These are phyloP conservation scores for Eriocheir sinensis DNA, from an alignment of 1,140 invertebrate genomes.

Conservation along the genomic window DNA sequence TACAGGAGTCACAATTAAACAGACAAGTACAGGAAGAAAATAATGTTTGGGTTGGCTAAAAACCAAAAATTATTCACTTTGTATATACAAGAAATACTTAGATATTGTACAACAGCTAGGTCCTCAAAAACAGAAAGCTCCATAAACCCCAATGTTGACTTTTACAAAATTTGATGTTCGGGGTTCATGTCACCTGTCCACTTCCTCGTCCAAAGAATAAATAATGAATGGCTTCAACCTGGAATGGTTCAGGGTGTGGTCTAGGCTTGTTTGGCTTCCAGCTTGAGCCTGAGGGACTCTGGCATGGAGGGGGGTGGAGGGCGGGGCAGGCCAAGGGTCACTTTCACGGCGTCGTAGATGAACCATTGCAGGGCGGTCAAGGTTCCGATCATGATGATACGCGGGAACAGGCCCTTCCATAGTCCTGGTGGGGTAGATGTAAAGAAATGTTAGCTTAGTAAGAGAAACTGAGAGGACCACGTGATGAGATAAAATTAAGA, in stretches of 20 bases:
- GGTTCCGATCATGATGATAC: slow-evolving; percentile 99
- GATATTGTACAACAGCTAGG: not conserved
- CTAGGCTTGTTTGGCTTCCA: slow-evolving; percentile 84
- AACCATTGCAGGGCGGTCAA: slow-evolving; percentile 99
- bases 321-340: slow-evolving; percentile 93
- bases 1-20: slow-evolving; percentile 47
- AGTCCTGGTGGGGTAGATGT: slow-evolving; percentile 84
- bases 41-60: not conserved
- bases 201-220: not conserved
- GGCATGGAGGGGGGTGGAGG: slow-evolving; percentile 99
- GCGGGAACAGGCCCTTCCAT: slow-evolving; percentile 98
- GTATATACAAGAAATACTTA: slow-evolving; percentile 8
- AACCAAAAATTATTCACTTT: not conserved
- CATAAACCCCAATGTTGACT: not conserved
- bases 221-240: not conserved
- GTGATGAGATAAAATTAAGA: no score
- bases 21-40: slow-evolving; percentile 48
- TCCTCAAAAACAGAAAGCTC: not conserved
- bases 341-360: slow-evolving; percentile 99
- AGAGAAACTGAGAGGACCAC: not conserved
- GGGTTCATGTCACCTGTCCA: no score
- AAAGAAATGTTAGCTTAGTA: not conserved
- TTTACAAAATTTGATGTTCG: not conserved
- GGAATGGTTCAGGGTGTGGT: slow-evolving; percentile 23
- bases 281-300: slow-evolving; percentile 94